Evolutionary conservation across 2,797 vertebrate species (phyloP).

Genomic region (Kryptolebias ocellatus): DNA sequence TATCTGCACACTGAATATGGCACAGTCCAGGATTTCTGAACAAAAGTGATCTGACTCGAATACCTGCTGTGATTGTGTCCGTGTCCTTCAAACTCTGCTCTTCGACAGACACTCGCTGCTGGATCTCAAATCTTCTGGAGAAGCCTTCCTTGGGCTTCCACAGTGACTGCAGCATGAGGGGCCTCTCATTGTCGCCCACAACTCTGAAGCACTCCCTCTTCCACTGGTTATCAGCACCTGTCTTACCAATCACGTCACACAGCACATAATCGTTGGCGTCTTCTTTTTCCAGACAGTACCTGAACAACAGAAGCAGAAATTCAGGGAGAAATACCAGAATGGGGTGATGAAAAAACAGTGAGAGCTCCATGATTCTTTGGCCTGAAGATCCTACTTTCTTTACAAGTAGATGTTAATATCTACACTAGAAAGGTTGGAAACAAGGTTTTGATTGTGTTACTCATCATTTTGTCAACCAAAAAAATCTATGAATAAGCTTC

Average conservation of each 20-base stretch:
- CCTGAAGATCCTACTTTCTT: neutral
- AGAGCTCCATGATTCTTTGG: neutral
- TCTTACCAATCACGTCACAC: constrained; percentile 83
- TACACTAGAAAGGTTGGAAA: neutral
- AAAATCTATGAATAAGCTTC: too few species aligned
- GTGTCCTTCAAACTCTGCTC: constrained; percentile 72
- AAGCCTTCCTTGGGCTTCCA: constrained; percentile 87
- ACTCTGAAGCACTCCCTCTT: constrained; percentile 82
- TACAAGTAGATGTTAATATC: neutral
- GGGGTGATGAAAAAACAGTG: neutral
- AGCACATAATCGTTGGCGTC: constrained; percentile 76
- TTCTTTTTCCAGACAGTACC: constrained; percentile 84
- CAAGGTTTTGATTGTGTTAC: neutral
- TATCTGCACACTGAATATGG: constrained; percentile 1
- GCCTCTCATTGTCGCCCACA: constrained; percentile 80
- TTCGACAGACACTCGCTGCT: constrained; percentile 69
- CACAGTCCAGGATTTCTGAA: neutral
- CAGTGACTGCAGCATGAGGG: constrained; percentile 82
- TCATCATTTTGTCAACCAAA: too few species aligned
- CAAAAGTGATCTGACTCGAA: neutral
- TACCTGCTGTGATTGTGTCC: constrained; percentile 83
- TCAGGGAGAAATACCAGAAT: neutral
- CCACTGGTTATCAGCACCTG: constrained; percentile 75
- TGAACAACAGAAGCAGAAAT: constrained; percentile 36
- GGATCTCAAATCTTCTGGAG: constrained; percentile 83